phyloP scores from a whole-genome alignment of 2,888 invertebrate species.

The Philonicus albiceps region DNA sequence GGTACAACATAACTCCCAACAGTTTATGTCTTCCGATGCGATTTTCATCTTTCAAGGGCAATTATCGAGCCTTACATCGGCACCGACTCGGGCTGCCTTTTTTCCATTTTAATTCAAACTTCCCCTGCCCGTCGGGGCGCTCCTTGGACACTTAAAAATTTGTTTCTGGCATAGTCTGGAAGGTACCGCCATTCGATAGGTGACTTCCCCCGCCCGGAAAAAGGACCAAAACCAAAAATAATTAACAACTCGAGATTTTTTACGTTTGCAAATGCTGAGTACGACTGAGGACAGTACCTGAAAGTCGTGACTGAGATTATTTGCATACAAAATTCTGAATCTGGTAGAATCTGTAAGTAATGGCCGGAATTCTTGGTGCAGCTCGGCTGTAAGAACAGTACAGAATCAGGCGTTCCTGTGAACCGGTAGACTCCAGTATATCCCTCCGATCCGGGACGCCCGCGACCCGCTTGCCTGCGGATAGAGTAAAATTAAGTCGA shows the following conservation, averaged over 20 bases:
- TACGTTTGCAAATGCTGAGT: conserved; percentile 36
- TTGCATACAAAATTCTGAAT: conserved; percentile 44
- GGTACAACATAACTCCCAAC: conserved; percentile 36
- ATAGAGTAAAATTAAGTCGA: conserved; percentile 38
- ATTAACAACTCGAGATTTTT: conserved; percentile 42
- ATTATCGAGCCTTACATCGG: conserved; percentile 42
- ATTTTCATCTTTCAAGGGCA: conserved; percentile 41
- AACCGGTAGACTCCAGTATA: background rate
- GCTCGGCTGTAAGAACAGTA: conserved; percentile 2
- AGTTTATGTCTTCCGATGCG: conserved; percentile 37
- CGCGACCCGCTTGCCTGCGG: background rate
- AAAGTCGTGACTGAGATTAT: conserved; percentile 45
- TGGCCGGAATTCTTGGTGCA: conserved; percentile 36
- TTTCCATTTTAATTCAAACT: conserved; percentile 35
- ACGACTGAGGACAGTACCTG: conserved; percentile 41
- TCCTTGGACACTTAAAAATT: conserved; percentile 29
- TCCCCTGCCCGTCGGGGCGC: background rate
- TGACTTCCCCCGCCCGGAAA: background rate
- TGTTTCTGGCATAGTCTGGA: conserved; percentile 11
- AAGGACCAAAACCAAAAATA: conserved; percentile 36
- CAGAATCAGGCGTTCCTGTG: background rate
- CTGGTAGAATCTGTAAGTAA: conserved; percentile 37
- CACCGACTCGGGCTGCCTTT: conserved; percentile 34
- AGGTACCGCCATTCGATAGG: background rate
- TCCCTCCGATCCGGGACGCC: background rate